Conservation (phyloP, 2,113 vertebrate species). For the Cyrtonyx montezumae region DNA sequence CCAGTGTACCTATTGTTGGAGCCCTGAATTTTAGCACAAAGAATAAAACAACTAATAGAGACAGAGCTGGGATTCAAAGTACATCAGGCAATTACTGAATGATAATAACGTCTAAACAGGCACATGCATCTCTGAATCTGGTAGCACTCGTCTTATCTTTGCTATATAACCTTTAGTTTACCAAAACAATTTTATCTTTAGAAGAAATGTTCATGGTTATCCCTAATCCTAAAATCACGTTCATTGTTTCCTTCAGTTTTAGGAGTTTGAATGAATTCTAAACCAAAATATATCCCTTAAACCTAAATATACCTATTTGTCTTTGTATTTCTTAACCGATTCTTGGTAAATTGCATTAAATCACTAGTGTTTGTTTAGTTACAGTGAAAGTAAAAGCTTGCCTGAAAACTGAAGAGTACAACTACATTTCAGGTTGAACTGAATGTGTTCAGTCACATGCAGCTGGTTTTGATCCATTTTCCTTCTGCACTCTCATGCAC, state of each 20-base stretch:
- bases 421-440: background rate
- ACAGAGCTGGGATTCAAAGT: background rate
- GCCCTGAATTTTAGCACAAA: background rate
- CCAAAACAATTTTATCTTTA: background rate
- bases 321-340: background rate
- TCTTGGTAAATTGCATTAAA: background rate
- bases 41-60: background rate
- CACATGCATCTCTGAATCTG: background rate
- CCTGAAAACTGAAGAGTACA: background rate
- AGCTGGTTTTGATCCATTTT: conserved; percentile 16
- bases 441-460: background rate
- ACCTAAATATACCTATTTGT: background rate
- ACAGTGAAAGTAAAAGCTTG: background rate
- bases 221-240: background rate
- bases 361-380: background rate
- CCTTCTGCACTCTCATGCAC: background rate
- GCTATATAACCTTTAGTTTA: background rate
- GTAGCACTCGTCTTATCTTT: background rate
- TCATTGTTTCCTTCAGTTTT: background rate
- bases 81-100: background rate
- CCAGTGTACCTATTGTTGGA: background rate
- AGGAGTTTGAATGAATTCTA: background rate
- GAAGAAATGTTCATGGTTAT: background rate
- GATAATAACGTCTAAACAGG: background rate
- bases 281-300: background rate